These are phyloP conservation scores for Drosophila santomea DNA, from an alignment of 1,140 invertebrate species.

Conservation along the genomic window DNA sequence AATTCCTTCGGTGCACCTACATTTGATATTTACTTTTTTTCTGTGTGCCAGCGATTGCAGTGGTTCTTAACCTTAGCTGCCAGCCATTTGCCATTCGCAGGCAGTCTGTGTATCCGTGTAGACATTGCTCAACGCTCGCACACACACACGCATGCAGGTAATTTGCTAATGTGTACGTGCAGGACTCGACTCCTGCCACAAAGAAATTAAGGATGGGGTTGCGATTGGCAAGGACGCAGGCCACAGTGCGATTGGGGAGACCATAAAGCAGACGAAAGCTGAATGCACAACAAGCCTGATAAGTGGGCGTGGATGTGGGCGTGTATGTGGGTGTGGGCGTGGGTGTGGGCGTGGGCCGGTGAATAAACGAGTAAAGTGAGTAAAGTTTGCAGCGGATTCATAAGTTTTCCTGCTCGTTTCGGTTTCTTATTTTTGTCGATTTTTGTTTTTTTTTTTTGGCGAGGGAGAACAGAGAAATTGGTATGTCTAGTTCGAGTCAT, in stretches of 20 bases:
- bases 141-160: constrained; percentile 41
- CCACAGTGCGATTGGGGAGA: constrained; percentile 35
- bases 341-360: constrained; percentile 43
- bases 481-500: constrained; percentile 63
- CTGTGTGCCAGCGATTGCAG: constrained; percentile 35
- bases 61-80: constrained; percentile 36
- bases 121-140: constrained; percentile 18
- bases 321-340: constrained; percentile 32
- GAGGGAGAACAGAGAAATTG: constrained; percentile 44
- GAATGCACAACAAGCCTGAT: constrained; percentile 46
- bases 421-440: background rate
- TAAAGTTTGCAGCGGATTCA: constrained; percentile 61
- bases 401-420: constrained; percentile 42
- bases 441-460: background rate
- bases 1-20: background rate
- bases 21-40: background rate
- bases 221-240: constrained; percentile 27
- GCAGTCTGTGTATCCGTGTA: constrained; percentile 15
- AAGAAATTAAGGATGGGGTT: constrained; percentile 60
- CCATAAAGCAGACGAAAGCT: constrained; percentile 43
- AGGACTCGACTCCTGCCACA: constrained; percentile 55
- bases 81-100: constrained; percentile 43
- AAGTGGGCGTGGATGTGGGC: constrained; percentile 54
- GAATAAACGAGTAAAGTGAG: constrained; percentile 54
- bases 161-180: constrained; percentile 79